A percentile compares a stretch with the other conserved stretches of the same genome.
Conservation (phyloP, 2,888 invertebrate genomes). For the Hydrotaea cyrtoneurina region DNA sequence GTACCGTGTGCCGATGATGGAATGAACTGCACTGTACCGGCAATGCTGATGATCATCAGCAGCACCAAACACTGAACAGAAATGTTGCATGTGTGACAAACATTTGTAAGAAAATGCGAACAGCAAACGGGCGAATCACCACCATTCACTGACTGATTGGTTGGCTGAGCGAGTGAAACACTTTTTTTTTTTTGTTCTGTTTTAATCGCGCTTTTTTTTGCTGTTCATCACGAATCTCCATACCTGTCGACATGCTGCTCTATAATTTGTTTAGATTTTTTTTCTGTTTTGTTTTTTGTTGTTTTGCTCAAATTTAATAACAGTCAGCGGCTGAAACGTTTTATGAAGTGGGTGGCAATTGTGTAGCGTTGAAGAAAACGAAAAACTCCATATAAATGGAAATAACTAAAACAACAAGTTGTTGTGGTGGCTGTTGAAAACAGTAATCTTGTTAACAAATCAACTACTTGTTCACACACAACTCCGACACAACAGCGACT, state of each 20-base stretch:
- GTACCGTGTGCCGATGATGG: not conserved
- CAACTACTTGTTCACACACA: constrained; percentile 81
- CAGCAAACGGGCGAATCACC: constrained; percentile 32
- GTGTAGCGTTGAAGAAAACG: constrained; percentile 52
- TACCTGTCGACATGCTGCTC: constrained; percentile 7
- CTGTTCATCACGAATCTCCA: constrained; percentile 49
- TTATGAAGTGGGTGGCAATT: constrained; percentile 66
- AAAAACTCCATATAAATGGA: constrained; percentile 48
- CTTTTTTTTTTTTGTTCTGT: not conserved
- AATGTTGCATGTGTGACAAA: constrained; percentile 63
- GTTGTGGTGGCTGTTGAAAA: constrained; percentile 58
- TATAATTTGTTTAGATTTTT: constrained; percentile 12
- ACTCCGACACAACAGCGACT: constrained; percentile 67
- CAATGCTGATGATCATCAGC: not conserved
- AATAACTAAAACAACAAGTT: constrained; percentile 25
- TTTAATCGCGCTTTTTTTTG: not conserved
- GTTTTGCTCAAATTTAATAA: constrained; percentile 44
- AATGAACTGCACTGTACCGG: not conserved
- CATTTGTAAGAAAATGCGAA: constrained; percentile 64
- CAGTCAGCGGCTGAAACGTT: constrained; percentile 39
- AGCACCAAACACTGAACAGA: not conserved
- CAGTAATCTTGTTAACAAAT: constrained; percentile 81
- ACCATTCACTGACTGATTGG: constrained; percentile 31
- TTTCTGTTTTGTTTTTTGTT: constrained; percentile 33
- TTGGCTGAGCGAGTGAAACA: not conserved